Conservation (phyloP, 2,888 invertebrate species). For the Abscondita cerata region DNA sequence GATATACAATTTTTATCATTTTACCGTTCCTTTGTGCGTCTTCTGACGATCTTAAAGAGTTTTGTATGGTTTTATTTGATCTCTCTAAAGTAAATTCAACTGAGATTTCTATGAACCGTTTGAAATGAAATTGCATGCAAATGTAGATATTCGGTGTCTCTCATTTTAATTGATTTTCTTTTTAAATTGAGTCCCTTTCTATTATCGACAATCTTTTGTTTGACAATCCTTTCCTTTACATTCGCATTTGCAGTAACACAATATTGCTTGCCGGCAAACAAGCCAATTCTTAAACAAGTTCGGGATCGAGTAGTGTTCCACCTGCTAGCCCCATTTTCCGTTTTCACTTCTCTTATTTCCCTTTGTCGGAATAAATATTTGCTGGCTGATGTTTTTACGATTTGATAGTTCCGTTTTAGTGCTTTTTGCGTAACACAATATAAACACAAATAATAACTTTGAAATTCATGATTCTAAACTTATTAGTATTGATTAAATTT, state of each 20-base stretch:
- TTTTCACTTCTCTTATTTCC: conserved; percentile 6
- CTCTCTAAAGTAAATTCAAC: background rate
- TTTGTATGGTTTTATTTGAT: background rate
- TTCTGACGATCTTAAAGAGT: background rate
- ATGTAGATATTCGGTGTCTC: background rate
- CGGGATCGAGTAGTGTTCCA: conserved; percentile 11
- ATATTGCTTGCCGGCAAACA: conserved; percentile 13
- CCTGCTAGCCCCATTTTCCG: conserved; percentile 15
- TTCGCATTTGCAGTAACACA: conserved; percentile 11
- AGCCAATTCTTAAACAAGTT: conserved; percentile 10
- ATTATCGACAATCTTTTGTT: conserved; percentile 5
- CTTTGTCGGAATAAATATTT: conserved; percentile 9
- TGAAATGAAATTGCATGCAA: background rate
- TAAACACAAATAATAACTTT: no score
- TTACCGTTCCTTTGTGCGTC: background rate
- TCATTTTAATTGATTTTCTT: conserved; percentile 6
- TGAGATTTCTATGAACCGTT: background rate
- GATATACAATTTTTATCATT: conserved; percentile 6
- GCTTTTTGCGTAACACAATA: no score
- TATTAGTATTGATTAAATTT: no score
- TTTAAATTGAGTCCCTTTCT: conserved; percentile 1
- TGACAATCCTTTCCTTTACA: conserved; percentile 4
- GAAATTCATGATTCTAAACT: no score
- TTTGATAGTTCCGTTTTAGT: background rate
- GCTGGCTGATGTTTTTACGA: conserved; percentile 5